A percentile compares a stretch with the other conserved stretches of the same genome.
Conservation (phyloP, 2,888 invertebrate genomes). For the Conops quadrifasciatus region DNA sequence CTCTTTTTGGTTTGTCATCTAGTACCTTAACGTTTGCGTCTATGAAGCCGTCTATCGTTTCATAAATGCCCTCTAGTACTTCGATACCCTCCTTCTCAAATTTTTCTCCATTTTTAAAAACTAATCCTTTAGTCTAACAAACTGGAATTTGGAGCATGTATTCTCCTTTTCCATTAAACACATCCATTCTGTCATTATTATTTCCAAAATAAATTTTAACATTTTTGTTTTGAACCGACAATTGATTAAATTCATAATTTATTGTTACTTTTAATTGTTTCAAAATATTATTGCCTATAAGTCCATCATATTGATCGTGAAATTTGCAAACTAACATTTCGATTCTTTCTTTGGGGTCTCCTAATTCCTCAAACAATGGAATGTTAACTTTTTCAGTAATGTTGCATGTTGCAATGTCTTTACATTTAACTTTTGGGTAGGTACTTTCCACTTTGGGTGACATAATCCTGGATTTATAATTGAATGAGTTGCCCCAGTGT, state of each 20-base stretch:
- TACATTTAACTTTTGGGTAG: background rate
- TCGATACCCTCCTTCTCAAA: background rate
- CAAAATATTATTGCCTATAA: background rate
- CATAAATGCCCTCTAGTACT: background rate
- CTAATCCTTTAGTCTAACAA: background rate
- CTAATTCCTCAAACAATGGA: background rate
- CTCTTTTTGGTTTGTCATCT: too few species aligned
- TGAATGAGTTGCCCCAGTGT: background rate
- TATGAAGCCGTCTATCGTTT: background rate
- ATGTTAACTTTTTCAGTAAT: background rate
- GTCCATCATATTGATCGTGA: background rate
- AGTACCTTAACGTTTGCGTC: constrained; percentile 1
- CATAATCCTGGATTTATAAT: background rate
- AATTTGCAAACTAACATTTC: background rate
- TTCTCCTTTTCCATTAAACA: background rate
- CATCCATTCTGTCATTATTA: background rate
- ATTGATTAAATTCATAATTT: background rate
- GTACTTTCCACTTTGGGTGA: background rate
- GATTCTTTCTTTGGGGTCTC: too few species aligned
- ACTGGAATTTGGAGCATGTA: constrained; percentile 1
- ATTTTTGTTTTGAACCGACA: background rate
- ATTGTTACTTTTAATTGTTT: background rate
- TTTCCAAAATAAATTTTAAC: too few species aligned
- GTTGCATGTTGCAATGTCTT: constrained; percentile 5
- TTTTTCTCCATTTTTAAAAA: background rate